Base-by-base conservation (phyloP, 1,140 invertebrate species). In the Trachelipus rathkii region DNA sequence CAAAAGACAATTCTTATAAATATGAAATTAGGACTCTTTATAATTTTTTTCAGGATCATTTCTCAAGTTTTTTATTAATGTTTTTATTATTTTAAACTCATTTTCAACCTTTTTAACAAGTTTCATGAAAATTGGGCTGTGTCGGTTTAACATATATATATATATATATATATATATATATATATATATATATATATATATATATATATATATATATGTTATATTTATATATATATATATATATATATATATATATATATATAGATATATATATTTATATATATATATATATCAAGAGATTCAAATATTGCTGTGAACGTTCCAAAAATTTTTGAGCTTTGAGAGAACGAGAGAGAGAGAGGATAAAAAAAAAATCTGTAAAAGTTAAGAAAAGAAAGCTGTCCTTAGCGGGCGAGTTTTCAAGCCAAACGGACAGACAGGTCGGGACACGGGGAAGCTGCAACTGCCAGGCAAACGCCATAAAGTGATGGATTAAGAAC, bases 131-230 rank as follows among this genome's bases (percentile, higher is more conserved):
- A n/a, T n/a, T n/a, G n/a, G n/a, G n/a, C n/a, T n/a, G n/a, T n/a
- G n/a, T n/a, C n/a, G n/a, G n/a, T n/a, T n/a, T n/a, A n/a, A 60
- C 8, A 19, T 60, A 60, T 60, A 19, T 60, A 60, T 60, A 19
- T 60, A 60, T 60, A 19, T 60, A 60, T 60, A 19, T 60, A 60
- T 60, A 19, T 60, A 60, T 60, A 19, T 60, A 19, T 60, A 60
- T 60, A 60, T 60, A 60, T 60, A 60, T 60, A 60, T 60, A 60
- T 60, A 60, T 60, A 60, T 60, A 60, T 60, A 60, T 60, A 60
- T 60, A 60, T 60, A 60, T 60, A 60, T 60, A 60, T 60, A 60
- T 60, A 60, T 60, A 60, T 60, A 60, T 60, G 8, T 60, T 60
- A 60, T 60, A 15, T 60, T 4, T 60, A 19, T 60, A 60, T 60